phyloP scores from a whole-genome alignment of 1,140 invertebrate genomes.

The Chlorops oryzae region DNA sequence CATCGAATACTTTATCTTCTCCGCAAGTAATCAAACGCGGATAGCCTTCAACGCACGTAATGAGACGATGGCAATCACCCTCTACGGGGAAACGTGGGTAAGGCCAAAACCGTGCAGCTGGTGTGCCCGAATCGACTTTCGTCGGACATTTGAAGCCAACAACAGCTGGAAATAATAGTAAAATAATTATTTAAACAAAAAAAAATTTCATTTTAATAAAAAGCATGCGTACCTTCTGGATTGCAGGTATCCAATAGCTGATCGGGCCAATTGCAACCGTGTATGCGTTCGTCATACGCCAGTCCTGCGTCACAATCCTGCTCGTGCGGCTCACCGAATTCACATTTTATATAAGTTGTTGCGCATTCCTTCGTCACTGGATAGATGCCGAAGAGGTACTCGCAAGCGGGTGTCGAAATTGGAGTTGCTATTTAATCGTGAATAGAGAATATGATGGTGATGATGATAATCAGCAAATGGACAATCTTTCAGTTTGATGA shows the following conservation, averaged over 20 bases:
- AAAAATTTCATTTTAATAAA: too few species aligned
- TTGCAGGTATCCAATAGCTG: conserved; percentile 77
- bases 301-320: conserved; percentile 78
- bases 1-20: conserved; percentile 79
- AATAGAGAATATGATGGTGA: neutral
- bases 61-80: conserved; percentile 73
- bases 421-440: conserved; percentile 59
- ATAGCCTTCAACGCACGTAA: conserved; percentile 81
- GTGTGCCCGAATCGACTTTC: conserved; percentile 69
- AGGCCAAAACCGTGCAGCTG: conserved; percentile 81
- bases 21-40: conserved; percentile 80
- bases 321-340: conserved; percentile 69
- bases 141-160: conserved; percentile 79
- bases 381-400: conserved; percentile 85
- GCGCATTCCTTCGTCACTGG: conserved; percentile 72
- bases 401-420: conserved; percentile 71
- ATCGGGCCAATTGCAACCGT: conserved; percentile 91
- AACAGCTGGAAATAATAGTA: conserved; percentile 54
- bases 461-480: neutral
- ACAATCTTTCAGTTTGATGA: neutral
- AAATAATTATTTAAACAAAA: conserved; percentile 1
- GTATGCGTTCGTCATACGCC: conserved; percentile 80
- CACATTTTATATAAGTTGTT: conserved; percentile 80
- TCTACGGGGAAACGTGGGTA: conserved; percentile 81
- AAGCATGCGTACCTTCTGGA: conserved; percentile 62